Percentiles rank a stretch among this genome's conserved stretches.
phyloP scores from a whole-genome alignment of 2,797 vertebrate species.

The Neosilurus mollespiculum region DNA sequence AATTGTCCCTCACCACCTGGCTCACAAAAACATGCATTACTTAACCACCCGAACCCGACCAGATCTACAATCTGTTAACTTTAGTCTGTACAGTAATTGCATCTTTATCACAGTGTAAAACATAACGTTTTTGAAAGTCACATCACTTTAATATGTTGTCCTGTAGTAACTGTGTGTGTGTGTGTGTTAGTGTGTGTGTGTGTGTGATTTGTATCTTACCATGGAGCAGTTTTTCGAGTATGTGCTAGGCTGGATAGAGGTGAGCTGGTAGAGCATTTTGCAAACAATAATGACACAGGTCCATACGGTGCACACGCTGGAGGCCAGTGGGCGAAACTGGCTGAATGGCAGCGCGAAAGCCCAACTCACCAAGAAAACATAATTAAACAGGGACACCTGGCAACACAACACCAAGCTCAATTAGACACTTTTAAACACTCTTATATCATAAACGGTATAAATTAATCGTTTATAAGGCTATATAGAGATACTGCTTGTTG shows the following conservation, averaged over 20 bases:
- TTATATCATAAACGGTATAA: not conserved
- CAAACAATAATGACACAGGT: slow-evolving; percentile 91
- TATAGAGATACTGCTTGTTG: not conserved
- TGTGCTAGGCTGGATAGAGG: slow-evolving; percentile 79
- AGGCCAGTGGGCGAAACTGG: slow-evolving; percentile 83
- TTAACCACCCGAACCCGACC: no score
- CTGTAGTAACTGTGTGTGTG: not conserved
- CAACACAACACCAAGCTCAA: slow-evolving; percentile 42
- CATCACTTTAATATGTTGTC: no score
- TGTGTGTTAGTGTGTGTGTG: not conserved
- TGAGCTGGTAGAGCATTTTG: slow-evolving; percentile 96
- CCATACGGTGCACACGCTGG: slow-evolving; percentile 91
- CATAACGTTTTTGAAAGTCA: no score
- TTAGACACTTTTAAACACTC: not conserved
- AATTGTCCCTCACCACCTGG: no score
- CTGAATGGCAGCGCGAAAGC: slow-evolving; percentile 86
- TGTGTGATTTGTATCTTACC: slow-evolving; percentile 71
- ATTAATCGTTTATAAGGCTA: not conserved
- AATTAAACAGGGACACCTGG: slow-evolving; percentile 93
- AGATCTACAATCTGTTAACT: no score
- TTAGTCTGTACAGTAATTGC: no score
- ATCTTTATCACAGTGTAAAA: no score
- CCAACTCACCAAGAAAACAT: slow-evolving; percentile 89
- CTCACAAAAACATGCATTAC: no score
- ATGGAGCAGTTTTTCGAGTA: slow-evolving; percentile 85